A percentile compares a stretch with the other conserved stretches of the same genome.
Evolutionary conservation across 1,140 invertebrate genomes (phyloP).

Genomic region (Trachymyrmex septentrionalis): DNA sequence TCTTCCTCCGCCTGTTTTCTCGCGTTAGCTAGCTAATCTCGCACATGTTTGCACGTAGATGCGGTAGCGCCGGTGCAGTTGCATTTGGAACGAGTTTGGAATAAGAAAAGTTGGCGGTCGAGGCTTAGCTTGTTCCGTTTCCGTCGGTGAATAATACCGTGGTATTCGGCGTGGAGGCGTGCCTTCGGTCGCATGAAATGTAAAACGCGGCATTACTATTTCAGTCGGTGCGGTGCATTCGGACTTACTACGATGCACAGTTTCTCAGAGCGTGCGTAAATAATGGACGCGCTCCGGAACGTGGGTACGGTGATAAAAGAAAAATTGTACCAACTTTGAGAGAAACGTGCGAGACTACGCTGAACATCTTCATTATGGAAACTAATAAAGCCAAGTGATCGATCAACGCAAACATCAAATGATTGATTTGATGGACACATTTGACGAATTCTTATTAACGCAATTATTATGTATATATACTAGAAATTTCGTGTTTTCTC

Average conservation of each 20-base stretch:
- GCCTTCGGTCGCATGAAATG: slow-evolving; percentile 70
- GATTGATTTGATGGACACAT: neutral
- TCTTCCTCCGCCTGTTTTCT: neutral
- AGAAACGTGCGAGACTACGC: slow-evolving; percentile 11
- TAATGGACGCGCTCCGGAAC: slow-evolving; percentile 63
- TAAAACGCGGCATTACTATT: slow-evolving; percentile 74
- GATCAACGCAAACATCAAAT: neutral
- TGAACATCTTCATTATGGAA: slow-evolving; percentile 19
- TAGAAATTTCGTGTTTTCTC: neutral
- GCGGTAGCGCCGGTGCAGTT: slow-evolving; percentile 43
- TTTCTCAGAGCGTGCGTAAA: slow-evolving; percentile 65
- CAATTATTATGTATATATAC: slow-evolving; percentile 24
- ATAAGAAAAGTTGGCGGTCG: slow-evolving; percentile 71
- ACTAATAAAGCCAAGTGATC: slow-evolving; percentile 5
- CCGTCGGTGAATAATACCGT: slow-evolving; percentile 70
- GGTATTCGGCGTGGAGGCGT: slow-evolving; percentile 35
- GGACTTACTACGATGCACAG: slow-evolving; percentile 58
- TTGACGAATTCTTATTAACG: neutral
- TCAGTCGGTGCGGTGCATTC: slow-evolving; percentile 59
- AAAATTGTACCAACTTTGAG: slow-evolving; percentile 9
- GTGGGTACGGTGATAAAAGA: slow-evolving; percentile 45
- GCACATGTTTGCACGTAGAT: slow-evolving; percentile 20
- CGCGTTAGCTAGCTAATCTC: slow-evolving; percentile 52
- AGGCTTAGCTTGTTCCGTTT: slow-evolving; percentile 60
- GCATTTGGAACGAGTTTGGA: slow-evolving; percentile 53